phyloP scores from a whole-genome alignment of 2,888 invertebrate species.

The Dolomedes plantarius region DNA sequence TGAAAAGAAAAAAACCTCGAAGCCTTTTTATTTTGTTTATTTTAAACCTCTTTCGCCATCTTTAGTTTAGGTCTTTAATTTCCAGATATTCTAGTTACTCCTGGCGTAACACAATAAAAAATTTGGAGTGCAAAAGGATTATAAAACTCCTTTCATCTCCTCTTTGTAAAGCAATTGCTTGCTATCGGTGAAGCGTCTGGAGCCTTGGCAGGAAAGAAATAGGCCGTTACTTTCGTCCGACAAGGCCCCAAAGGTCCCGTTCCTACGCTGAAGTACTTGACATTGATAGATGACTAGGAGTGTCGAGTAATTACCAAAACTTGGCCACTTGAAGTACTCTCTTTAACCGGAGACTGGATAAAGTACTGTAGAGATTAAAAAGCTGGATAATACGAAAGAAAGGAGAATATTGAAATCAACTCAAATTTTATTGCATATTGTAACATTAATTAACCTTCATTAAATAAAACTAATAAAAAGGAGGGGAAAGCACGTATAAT shows the following conservation, averaged over 20 bases:
- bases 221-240: slow-evolving; percentile 54
- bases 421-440: too few relatives aligned
- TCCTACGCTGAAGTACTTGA: slow-evolving; percentile 60
- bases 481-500: too few relatives aligned
- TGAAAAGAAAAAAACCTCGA: too few relatives aligned
- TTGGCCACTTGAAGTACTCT: slow-evolving; percentile 47
- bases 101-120: too few relatives aligned
- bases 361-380: slow-evolving; percentile 45
- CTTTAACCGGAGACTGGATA: slow-evolving; percentile 32
- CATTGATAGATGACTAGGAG: slow-evolving; percentile 64
- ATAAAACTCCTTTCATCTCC: slow-evolving; percentile 22
- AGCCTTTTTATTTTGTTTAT: too few relatives aligned
- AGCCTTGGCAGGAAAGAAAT: slow-evolving; percentile 45
- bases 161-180: slow-evolving; percentile 62
- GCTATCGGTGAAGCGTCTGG: slow-evolving; percentile 56
- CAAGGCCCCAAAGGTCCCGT: slow-evolving; percentile 42
- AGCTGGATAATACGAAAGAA: slow-evolving; percentile 40
- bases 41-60: neutral
- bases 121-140: neutral
- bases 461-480: too few relatives aligned
- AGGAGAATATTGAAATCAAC: too few relatives aligned
- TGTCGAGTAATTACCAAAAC: slow-evolving; percentile 68
- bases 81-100: neutral
- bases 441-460: too few relatives aligned
- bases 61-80: neutral